A percentile compares a stretch with the other conserved stretches of the same genome.
These are phyloP conservation scores for Centrocercus urophasianus DNA, from an alignment of 2,113 vertebrate species.

Conservation along the genomic window DNA sequence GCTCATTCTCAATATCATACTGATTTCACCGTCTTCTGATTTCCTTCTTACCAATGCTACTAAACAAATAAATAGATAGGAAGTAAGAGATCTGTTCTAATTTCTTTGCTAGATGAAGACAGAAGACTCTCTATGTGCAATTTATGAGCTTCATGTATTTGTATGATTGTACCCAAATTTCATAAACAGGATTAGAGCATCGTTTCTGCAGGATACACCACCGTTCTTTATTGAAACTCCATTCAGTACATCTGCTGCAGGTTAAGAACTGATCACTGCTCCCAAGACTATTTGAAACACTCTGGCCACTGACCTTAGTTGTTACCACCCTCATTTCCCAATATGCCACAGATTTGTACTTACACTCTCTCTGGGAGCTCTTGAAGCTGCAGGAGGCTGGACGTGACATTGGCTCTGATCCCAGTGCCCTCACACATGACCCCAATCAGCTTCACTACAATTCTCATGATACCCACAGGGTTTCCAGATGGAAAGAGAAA, in stretches of 20 bases:
- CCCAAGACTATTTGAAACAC: conserved; percentile 59
- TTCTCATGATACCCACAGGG: conserved; percentile 71
- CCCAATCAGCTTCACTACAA: conserved; percentile 71
- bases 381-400: conserved; percentile 50
- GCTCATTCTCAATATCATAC: background rate
- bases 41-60: background rate
- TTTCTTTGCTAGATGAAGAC: background rate
- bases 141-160: background rate
- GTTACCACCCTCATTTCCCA: conserved; percentile 55
- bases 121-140: background rate
- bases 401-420: conserved; percentile 75
- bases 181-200: background rate
- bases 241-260: conserved; percentile 3
- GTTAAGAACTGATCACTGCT: conserved; percentile 20
- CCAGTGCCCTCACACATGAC: conserved; percentile 71
- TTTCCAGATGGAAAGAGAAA: conserved; percentile 66
- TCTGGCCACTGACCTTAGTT: conserved; percentile 60
- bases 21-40: background rate
- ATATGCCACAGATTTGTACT: conserved; percentile 67
- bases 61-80: background rate
- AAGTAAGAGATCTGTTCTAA: background rate
- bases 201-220: background rate
- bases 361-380: conserved; percentile 71
- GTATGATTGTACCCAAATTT: background rate
- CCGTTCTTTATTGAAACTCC: background rate